Evolutionary conservation across 1,140 invertebrate genomes (phyloP), one percentile per base, ranked within the genome.

Genomic region (Dinoponera quadriceps): DNA sequence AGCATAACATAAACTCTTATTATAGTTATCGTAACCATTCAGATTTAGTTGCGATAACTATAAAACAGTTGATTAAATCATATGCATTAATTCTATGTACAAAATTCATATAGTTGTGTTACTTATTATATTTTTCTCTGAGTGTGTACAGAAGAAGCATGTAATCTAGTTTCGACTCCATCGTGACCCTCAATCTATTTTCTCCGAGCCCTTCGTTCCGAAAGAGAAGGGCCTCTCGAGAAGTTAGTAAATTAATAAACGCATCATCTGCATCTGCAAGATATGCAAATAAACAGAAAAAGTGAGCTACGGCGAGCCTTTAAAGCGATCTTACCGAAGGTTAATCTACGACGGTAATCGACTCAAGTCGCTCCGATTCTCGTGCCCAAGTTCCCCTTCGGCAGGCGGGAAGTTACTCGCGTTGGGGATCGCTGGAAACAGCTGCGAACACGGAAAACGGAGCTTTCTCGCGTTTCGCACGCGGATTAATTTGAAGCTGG

Each of bases 401-500:
- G 38, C 3, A 44, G 38, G 38, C 4, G 11, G 3, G 18, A 18
- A 71, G 69, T 14, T 29, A 57, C 33, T 54, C 29, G 25, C 29
- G 9, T n/a, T 22, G 38, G 11, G 18, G 20, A 65, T 44, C 33
- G 20, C 20, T 9, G 38, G 38, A 44, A 44, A 20, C n/a, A 54
- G 16, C 20, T 13, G 62, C 49, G 22, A 33, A 75, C 13, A 25
- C 5, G 62, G 11, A 22, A 68, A 78, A 38, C 16, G 71, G 11
- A 4, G 33, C 38, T 44, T 44, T 44, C 11, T 3, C 38, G 13
- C 75, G 38, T 71, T 59, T 80, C 33, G 75, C 75, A 59, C 51
- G 51, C 51, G 66, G 25, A 80, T 80, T 80, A 80, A 71, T 48
- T 57, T 51, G 65, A 13, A 25, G 49, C 22, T 22, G 16, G 38